These are phyloP conservation scores for Cyaniris semiargus DNA, from an alignment of 2,888 invertebrate genomes.

Conservation along the genomic window DNA sequence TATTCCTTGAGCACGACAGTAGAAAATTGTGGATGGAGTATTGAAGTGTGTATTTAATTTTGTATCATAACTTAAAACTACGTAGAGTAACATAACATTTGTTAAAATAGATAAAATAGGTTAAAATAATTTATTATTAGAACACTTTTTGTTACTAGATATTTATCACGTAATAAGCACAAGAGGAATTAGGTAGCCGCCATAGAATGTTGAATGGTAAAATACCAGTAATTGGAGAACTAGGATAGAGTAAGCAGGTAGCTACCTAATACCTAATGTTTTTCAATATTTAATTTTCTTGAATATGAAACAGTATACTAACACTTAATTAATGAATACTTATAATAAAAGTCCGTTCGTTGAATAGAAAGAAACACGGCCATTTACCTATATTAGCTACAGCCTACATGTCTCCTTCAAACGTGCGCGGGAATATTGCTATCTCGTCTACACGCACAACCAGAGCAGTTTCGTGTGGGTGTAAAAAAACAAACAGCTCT, in stretches of 20 bases:
- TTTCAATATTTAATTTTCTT: neutral
- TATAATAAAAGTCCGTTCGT: neutral
- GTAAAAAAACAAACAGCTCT: neutral
- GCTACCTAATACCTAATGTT: neutral
- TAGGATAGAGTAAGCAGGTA: neutral
- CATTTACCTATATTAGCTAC: neutral
- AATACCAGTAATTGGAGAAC: neutral
- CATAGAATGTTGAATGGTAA: neutral
- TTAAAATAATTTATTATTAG: neutral
- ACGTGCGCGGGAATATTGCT: neutral
- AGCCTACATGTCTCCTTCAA: too few species aligned
- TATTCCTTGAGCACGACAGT: neutral
- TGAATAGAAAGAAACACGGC: too few species aligned
- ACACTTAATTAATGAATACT: neutral
- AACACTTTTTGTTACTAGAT: constrained; percentile 9
- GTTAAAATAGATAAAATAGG: constrained; percentile 5
- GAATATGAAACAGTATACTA: neutral
- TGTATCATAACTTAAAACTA: neutral
- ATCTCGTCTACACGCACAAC: too few species aligned
- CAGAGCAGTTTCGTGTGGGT: neutral
- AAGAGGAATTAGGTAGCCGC: neutral
- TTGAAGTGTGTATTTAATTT: neutral
- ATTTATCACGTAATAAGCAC: neutral
- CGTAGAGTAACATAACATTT: constrained; percentile 5
- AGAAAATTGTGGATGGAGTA: neutral